Conservation (phyloP, 2,888 invertebrate genomes). For the Trachelus tabidus region DNA sequence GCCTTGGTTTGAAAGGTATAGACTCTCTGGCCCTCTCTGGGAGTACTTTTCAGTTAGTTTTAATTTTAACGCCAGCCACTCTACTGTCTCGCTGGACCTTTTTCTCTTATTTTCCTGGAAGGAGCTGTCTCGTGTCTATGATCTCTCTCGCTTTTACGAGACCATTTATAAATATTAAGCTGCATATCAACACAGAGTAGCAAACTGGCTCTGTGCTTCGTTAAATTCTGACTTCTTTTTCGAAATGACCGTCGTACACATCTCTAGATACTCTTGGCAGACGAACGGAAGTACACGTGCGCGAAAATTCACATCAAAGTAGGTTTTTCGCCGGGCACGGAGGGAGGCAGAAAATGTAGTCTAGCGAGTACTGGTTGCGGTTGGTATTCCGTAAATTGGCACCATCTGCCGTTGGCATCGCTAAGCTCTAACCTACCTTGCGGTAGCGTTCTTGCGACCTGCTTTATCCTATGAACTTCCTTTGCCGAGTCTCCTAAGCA, state of each 20-base stretch:
- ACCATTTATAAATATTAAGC: neutral
- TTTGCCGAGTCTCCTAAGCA: conserved; percentile 14
- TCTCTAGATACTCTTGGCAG: neutral
- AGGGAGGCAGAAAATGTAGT: neutral
- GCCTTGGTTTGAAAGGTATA: neutral
- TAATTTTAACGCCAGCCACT: neutral
- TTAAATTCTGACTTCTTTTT: neutral
- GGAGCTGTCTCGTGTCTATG: neutral
- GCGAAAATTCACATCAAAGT: neutral
- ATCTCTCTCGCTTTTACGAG: neutral
- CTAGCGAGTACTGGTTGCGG: neutral
- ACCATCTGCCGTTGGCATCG: conserved; percentile 42
- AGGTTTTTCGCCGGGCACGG: neutral
- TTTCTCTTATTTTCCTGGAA: neutral
- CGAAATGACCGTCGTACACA: neutral
- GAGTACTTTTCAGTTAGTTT: neutral
- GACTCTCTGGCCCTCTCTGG: neutral
- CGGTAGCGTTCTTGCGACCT: conserved; percentile 17
- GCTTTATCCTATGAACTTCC: conserved; percentile 37
- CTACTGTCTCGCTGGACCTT: neutral
- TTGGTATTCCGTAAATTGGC: conserved; percentile 37
- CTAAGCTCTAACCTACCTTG: conserved; percentile 26
- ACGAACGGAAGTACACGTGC: neutral
- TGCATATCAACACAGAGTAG: neutral
- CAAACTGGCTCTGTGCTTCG: neutral